These are phyloP conservation scores for Zeugodacus cucurbitae DNA, from an alignment of 1,140 invertebrate genomes.

Conservation along the genomic window DNA sequence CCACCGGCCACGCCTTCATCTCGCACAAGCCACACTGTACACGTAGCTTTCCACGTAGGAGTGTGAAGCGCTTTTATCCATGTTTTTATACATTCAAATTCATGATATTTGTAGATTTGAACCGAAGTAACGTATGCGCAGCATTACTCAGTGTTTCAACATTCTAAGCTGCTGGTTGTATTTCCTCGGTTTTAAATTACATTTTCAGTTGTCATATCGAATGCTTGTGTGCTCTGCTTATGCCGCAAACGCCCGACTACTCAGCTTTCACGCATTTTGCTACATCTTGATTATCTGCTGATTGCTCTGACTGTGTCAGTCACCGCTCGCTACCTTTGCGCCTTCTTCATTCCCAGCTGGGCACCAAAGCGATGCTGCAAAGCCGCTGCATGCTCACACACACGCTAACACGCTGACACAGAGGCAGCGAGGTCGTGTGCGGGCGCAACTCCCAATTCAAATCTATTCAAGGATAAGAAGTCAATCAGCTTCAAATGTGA, in stretches of 20 bases:
- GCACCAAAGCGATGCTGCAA: neutral
- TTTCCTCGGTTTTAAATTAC: slow-evolving; percentile 36
- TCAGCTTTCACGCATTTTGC: neutral
- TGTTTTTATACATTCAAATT: too few relatives aligned
- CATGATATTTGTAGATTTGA: too few relatives aligned
- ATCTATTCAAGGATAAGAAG: slow-evolving; percentile 41
- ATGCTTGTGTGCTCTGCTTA: neutral
- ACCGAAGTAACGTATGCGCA: neutral
- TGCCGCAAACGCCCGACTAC: neutral
- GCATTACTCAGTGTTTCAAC: neutral
- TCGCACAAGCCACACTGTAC: neutral
- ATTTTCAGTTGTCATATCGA: neutral
- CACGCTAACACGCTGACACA: neutral
- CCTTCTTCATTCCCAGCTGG: neutral
- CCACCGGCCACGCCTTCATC: neutral
- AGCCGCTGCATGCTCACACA: neutral
- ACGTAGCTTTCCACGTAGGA: neutral
- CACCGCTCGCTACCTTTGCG: neutral
- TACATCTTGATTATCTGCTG: slow-evolving; percentile 39
- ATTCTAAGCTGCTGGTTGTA: neutral
- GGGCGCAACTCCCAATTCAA: slow-evolving; percentile 30
- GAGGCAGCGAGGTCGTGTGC: neutral
- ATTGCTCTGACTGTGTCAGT: neutral
- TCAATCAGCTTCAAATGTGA: slow-evolving; percentile 33
- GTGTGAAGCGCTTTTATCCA: neutral